Conservation (phyloP, 2,113 vertebrate genomes). For the Rhinogobius similis region DNA sequence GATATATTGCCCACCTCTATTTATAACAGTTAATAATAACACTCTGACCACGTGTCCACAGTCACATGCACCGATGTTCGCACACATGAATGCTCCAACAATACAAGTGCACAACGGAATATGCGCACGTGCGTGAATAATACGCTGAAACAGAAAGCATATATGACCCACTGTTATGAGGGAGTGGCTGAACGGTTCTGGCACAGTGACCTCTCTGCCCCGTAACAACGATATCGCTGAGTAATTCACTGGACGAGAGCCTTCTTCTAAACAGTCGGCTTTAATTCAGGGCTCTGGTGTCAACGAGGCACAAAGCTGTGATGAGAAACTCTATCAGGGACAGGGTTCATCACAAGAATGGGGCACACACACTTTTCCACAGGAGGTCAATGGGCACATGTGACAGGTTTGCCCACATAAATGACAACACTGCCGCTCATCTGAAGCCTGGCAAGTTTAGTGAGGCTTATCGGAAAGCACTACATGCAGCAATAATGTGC, state of each 20-base stretch:
- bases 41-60: constrained; percentile 38
- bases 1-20: too few species aligned
- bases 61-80: constrained; percentile 14
- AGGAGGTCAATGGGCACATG: constrained; percentile 27
- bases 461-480: background rate
- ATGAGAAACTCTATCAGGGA: constrained; percentile 74
- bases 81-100: constrained; percentile 16
- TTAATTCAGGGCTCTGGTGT: constrained; percentile 65
- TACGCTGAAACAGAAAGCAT: background rate
- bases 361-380: constrained; percentile 27
- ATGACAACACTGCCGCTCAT: constrained; percentile 21
- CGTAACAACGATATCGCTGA: constrained; percentile 52
- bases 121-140: background rate
- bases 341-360: constrained; percentile 73
- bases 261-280: constrained; percentile 46
- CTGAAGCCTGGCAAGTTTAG: background rate
- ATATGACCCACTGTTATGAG: background rate
- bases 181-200: background rate
- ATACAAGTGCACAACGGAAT: background rate
- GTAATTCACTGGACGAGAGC: constrained; percentile 46
- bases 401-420: constrained; percentile 6
- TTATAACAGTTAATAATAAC: background rate
- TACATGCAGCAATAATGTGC: too few species aligned
- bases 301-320: constrained; percentile 67
- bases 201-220: constrained; percentile 31